Conservation (phyloP, 2,113 vertebrate genomes). For the Paramormyrops kingsleyae region DNA sequence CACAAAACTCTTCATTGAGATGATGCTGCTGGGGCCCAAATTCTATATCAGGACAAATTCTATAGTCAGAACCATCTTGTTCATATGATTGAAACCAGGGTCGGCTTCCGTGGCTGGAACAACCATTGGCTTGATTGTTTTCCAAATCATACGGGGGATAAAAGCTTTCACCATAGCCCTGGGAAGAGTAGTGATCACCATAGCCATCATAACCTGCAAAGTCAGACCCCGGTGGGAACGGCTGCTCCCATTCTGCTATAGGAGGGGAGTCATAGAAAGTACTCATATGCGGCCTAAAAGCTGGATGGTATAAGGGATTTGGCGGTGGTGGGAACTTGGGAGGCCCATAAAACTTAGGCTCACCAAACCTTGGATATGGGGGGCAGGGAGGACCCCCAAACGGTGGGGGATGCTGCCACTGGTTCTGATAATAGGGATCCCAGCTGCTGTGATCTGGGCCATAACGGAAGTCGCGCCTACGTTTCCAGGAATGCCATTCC, state of each 20-base stretch:
- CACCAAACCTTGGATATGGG: constrained; percentile 22
- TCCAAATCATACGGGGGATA: constrained; percentile 1
- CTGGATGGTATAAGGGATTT: constrained; percentile 26
- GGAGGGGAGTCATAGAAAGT: neutral
- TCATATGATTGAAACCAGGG: neutral
- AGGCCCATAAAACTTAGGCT: constrained; percentile 21
- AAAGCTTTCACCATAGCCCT: neutral
- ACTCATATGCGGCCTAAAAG: neutral
- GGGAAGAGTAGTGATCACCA: neutral
- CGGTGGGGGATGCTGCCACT: constrained; percentile 28
- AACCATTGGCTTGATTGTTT: neutral
- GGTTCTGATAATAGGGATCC: constrained; percentile 1
- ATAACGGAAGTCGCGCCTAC: constrained; percentile 10
- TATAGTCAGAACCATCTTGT: constrained; percentile 18
- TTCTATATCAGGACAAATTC: constrained; percentile 14
- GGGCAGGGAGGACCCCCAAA: constrained; percentile 6
- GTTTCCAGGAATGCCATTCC: constrained; percentile 34
- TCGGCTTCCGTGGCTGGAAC: neutral
- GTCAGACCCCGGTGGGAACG: neutral
- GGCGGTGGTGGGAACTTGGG: constrained; percentile 17
- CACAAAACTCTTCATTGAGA: constrained; percentile 18
- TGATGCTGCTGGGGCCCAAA: neutral
- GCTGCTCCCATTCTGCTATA: neutral
- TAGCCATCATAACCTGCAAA: neutral
- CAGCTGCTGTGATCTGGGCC: neutral